Percentiles rank a stretch among this genome's conserved stretches.
Evolutionary conservation across 2,113 vertebrate genomes (phyloP).

Genomic region (Vulpes lagopus): DNA sequence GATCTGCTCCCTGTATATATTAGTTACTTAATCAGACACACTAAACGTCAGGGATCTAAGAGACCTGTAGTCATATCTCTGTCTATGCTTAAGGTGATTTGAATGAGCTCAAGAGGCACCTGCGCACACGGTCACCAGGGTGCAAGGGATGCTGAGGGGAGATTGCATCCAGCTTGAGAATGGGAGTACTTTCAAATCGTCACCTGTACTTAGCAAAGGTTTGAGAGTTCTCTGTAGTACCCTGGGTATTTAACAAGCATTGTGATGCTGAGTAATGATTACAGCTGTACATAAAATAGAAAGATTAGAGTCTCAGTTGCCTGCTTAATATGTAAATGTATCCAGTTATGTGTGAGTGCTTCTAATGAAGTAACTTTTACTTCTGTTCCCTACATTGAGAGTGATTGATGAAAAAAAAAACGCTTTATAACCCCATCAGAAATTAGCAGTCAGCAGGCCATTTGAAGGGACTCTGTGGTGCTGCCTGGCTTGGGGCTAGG

Average conservation of each 20-base stretch:
- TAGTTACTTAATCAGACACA: conserved; percentile 8
- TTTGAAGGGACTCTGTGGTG: conserved; percentile 26
- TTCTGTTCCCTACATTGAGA: conserved; percentile 83
- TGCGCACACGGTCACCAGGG: neutral
- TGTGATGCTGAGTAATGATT: conserved; percentile 83
- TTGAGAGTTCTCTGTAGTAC: conserved; percentile 77
- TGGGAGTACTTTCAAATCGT: conserved; percentile 64
- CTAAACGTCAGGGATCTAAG: neutral
- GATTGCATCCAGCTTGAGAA: conserved; percentile 66
- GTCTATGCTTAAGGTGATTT: conserved; percentile 7
- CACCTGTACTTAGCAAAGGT: conserved; percentile 70
- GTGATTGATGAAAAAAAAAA: conserved; percentile 83
- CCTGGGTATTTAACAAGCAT: conserved; percentile 81
- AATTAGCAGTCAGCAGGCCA: conserved; percentile 58
- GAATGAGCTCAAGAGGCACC: neutral
- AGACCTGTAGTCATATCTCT: neutral
- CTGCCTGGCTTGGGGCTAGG: conserved; percentile 16
- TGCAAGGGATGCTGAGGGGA: neutral
- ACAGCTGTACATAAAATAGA: conserved; percentile 81
- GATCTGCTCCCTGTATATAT: neutral
- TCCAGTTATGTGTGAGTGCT: conserved; percentile 84
- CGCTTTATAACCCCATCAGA: conserved; percentile 77
- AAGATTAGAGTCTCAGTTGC: conserved; percentile 86
- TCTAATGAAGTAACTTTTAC: conserved; percentile 87
- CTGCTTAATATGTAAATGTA: conserved; percentile 90